Evolutionary conservation across 2,797 vertebrate species (phyloP).

Genomic region (Crax fasciolata): DNA sequence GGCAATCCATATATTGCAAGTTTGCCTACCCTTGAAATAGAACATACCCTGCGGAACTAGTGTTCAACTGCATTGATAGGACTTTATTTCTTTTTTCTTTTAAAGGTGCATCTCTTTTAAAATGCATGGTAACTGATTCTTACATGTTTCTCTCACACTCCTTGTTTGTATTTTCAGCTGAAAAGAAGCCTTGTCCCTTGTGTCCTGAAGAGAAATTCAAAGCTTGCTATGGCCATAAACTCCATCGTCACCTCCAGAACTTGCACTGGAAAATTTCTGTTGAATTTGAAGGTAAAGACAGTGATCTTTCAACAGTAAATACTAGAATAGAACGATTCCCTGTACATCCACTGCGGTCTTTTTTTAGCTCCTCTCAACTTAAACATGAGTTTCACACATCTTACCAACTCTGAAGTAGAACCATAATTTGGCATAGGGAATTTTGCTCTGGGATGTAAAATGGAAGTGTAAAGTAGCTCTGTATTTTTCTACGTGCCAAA

Average conservation of each 20-base stretch:
- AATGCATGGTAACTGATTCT: background rate
- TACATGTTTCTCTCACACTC: background rate
- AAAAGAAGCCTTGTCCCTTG: conserved; percentile 91
- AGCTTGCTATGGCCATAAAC: conserved; percentile 93
- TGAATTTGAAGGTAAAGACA: conserved; percentile 92
- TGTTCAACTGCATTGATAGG: background rate
- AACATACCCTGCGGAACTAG: background rate
- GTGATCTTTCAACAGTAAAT: background rate
- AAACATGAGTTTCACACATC: background rate
- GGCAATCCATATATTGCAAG: background rate
- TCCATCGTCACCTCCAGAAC: conserved; percentile 94
- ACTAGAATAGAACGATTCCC: background rate
- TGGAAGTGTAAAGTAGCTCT: background rate
- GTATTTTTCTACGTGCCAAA: background rate
- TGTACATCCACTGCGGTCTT: background rate
- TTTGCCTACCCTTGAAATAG: background rate
- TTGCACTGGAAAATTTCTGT: conserved; percentile 98
- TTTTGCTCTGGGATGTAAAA: background rate
- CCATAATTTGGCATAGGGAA: background rate
- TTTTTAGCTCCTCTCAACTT: background rate
- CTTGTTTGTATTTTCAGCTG: conserved; percentile 81
- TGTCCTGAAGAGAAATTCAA: conserved; percentile 95
- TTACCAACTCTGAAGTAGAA: background rate
- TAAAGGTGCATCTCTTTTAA: background rate
- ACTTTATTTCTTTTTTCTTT: background rate